These are phyloP conservation scores for Nasonia vitripennis DNA, from an alignment of 1,140 invertebrate species.

Conservation along the genomic window DNA sequence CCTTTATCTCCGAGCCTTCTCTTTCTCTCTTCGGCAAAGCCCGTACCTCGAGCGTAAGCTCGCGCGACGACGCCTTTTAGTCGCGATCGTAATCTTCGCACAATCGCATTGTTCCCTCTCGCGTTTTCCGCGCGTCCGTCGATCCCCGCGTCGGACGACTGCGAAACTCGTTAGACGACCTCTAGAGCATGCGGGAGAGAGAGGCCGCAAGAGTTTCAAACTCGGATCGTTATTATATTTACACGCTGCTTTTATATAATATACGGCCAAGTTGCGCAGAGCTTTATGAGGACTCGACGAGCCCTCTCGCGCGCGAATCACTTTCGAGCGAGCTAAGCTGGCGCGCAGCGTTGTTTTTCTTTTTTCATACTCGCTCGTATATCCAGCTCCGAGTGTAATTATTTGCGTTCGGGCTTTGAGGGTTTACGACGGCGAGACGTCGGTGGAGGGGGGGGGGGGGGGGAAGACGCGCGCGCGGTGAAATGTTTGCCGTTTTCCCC, in stretches of 20 bases:
- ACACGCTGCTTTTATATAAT: background rate
- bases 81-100: slow-evolving; percentile 24
- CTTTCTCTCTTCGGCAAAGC: background rate
- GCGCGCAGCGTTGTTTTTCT: background rate
- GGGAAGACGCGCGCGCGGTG: background rate
- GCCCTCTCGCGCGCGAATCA: background rate
- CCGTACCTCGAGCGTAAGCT: background rate
- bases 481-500: background rate
- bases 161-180: slow-evolving; percentile 11
- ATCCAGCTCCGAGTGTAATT: background rate
- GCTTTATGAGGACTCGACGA: background rate
- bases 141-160: background rate
- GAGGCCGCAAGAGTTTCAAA: background rate
- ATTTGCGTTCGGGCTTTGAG: background rate
- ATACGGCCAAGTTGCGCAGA: background rate
- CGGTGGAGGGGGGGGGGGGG: background rate
- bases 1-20: background rate
- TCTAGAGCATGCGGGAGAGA: background rate
- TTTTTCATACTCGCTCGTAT: background rate
- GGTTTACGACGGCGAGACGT: background rate
- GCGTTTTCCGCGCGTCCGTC: background rate
- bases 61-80: background rate
- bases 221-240: slow-evolving; percentile 12
- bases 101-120: slow-evolving; percentile 5
- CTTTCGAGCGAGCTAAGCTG: background rate